A percentile compares a stretch with the other conserved stretches of the same genome.
Evolutionary conservation across 1,140 invertebrate species (phyloP).

Genomic region (Samia ricini): DNA sequence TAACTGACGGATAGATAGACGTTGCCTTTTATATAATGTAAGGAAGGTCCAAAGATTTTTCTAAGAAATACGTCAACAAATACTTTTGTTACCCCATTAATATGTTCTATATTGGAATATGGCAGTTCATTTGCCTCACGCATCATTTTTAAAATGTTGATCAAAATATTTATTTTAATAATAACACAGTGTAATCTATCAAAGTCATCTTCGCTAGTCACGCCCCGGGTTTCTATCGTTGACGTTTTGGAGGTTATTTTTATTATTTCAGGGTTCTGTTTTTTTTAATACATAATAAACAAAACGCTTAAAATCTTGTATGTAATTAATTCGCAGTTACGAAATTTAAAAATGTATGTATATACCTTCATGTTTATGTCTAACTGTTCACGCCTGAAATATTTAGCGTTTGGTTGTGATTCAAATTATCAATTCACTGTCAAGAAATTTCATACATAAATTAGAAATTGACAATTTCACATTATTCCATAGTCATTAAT

Average conservation of each 20-base stretch:
- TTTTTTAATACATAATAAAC: neutral
- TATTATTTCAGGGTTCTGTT: neutral
- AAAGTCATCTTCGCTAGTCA: conserved; percentile 11
- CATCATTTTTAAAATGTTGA: neutral
- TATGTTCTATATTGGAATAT: neutral
- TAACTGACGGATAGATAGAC: too few relatives aligned
- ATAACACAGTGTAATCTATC: conserved; percentile 12
- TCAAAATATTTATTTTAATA: neutral
- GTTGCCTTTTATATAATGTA: too few relatives aligned
- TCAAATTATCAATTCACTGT: too few relatives aligned
- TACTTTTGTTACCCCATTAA: neutral
- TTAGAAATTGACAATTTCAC: too few relatives aligned
- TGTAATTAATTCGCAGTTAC: neutral
- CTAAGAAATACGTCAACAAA: too few relatives aligned
- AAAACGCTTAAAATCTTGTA: neutral
- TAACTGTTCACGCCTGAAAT: too few relatives aligned
- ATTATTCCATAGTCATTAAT: too few relatives aligned
- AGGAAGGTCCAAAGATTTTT: too few relatives aligned
- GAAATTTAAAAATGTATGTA: too few relatives aligned
- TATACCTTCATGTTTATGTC: too few relatives aligned
- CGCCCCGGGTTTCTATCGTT: neutral
- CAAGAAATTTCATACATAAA: too few relatives aligned
- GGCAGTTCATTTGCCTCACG: neutral
- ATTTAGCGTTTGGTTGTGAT: too few relatives aligned
- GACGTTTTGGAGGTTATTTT: conserved; percentile 1